Evolutionary conservation across 1,140 invertebrate species (phyloP).

Genomic region (Brachionus angularis): DNA sequence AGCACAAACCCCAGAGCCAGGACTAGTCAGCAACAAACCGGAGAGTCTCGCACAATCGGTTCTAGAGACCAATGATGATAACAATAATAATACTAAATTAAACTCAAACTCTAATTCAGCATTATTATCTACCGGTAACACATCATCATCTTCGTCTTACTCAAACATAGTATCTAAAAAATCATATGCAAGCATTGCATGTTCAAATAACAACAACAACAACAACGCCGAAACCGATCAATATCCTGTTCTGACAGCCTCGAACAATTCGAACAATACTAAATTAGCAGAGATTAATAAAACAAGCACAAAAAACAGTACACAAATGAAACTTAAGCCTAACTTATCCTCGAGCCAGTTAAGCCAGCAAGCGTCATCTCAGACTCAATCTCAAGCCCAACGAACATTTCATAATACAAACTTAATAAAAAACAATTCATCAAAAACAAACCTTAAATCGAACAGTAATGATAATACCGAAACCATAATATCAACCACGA

Average conservation of each 20-base stretch:
- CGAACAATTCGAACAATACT: too few species aligned
- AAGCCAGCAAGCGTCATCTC: too few species aligned
- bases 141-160: constrained; percentile 3
- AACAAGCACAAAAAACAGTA: too few species aligned
- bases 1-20: too few species aligned
- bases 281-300: too few species aligned
- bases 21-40: too few species aligned
- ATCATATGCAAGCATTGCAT: constrained; percentile 28
- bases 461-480: constrained; percentile 22
- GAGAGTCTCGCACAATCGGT: too few species aligned
- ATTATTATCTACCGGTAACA: constrained; percentile 21
- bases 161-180: constrained; percentile 15
- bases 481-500: constrained; percentile 39
- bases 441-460: too few species aligned
- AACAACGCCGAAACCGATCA: too few species aligned
- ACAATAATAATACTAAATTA: constrained; percentile 21
- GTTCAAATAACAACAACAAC: constrained; percentile 19
- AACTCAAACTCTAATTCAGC: background rate
- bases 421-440: constrained; percentile 30
- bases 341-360: too few species aligned
- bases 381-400: background rate
- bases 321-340: too few species aligned
- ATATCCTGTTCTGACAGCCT: too few species aligned
- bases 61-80: constrained; percentile 7
- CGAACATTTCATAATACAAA: background rate